Evolutionary conservation across 1,140 invertebrate species (phyloP), one percentile per base, ranked within the genome.

Genomic region (Drosophila ficusphila): DNA sequence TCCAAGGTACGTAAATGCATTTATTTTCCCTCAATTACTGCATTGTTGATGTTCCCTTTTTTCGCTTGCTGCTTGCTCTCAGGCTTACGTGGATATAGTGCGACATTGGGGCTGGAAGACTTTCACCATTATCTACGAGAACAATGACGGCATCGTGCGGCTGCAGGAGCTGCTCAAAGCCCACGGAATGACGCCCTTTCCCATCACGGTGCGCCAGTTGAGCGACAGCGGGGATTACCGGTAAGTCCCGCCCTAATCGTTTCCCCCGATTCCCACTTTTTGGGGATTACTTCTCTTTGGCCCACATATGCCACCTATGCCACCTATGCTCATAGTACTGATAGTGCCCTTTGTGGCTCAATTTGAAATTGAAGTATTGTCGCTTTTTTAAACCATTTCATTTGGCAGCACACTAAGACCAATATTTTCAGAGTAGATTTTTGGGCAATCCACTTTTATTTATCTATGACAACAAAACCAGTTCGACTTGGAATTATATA

Each of bases 91-190:
- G 31, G 97, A 98, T 93, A 92, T 98, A 56, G 95, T 98, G 23
- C 94, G 96, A 90, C 94, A 95, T 33, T 97, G 96, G 95, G 95
- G 96, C 16, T 99, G 98, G 98, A 97, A 96, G 91, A 96, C 95
- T 18, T 99, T 99, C 90, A 98, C 97, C 9, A 97, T 99, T 69
- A 96, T 99, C 54, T 99, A 98, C 91, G 97, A 99, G 92, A 97
- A 96, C 92, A 98, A 98, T 91, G 97, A 98, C 88, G 97, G 97
- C 38, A 92, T 99, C 57, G 96, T 98, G 18, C 94, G 97, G 49
- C 93, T 99, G 6, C 98, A 99, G 92, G 97, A 98, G 90, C 93
- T 99, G 33, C 93, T 99, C 7, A 98, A 98, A 92, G 96, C 96
- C 7, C 96, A 98, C 69, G 95, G 96, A 48, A 95, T 96, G 11